Conservation (phyloP, 2,888 invertebrate genomes). For the Iphiclides podalirius region DNA sequence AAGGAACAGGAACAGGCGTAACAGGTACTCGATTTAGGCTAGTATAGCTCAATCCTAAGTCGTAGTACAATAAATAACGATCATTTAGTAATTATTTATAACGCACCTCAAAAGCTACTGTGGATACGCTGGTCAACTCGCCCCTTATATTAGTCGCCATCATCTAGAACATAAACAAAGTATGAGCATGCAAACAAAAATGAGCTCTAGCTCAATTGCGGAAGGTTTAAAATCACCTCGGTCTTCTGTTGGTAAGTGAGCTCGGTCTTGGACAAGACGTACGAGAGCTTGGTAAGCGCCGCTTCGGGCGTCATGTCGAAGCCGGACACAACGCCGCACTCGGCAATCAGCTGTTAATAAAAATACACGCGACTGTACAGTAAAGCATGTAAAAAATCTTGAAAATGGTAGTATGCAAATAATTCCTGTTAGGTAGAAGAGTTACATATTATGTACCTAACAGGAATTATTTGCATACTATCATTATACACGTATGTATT, state of each 20-base stretch:
- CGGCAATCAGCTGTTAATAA: constrained; percentile 64
- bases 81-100: no score
- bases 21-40: no score
- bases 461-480: no score
- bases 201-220: background rate
- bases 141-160: constrained; percentile 89
- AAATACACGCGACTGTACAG: no score
- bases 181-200: no score
- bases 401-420: no score
- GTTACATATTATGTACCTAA: constrained; percentile 19
- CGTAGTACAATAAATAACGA: no score
- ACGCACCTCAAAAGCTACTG: constrained; percentile 57
- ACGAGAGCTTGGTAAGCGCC: constrained; percentile 93
- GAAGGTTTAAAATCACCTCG: constrained; percentile 62
- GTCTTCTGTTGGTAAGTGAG: constrained; percentile 83
- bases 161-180: constrained; percentile 80
- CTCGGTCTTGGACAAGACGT: constrained; percentile 90
- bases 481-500: no score
- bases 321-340: constrained; percentile 88
- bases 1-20: no score
- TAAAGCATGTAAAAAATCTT: no score
- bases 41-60: no score
- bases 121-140: constrained; percentile 82
- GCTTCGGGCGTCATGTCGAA: constrained; percentile 97
- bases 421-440: no score